Percentiles rank a stretch among this genome's conserved stretches.
Conservation (phyloP, 2,888 invertebrate species). For the Melipona beecheii region DNA sequence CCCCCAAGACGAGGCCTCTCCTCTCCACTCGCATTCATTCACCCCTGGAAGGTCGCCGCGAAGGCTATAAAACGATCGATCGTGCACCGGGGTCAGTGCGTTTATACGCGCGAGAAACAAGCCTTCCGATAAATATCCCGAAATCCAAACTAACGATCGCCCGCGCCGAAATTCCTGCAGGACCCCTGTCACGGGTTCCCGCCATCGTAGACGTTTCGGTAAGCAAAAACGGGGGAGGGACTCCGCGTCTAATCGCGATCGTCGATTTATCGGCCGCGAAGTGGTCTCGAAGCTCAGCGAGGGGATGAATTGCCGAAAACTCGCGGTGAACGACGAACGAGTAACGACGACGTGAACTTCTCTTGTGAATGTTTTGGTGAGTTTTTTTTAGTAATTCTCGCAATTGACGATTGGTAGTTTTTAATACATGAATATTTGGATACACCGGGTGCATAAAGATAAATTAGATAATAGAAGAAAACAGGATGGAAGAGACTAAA, state of each 20-base stretch:
- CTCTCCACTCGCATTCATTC: neutral
- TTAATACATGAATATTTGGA: too few species aligned
- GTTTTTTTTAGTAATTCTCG: too few species aligned
- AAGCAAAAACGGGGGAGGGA: slow-evolving; percentile 15
- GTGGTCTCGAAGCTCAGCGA: slow-evolving; percentile 29
- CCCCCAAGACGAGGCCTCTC: neutral
- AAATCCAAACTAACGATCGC: slow-evolving; percentile 27
- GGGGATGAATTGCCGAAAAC: slow-evolving; percentile 40
- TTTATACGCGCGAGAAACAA: slow-evolving; percentile 1
- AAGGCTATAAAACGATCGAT: slow-evolving; percentile 17
- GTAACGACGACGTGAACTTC: neutral
- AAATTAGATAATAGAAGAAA: too few species aligned
- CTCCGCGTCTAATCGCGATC: slow-evolving; percentile 67
- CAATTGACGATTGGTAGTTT: too few species aligned
- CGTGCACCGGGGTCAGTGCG: neutral
- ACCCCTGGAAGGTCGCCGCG: neutral
- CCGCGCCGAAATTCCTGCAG: slow-evolving; percentile 18
- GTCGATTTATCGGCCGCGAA: slow-evolving; percentile 68
- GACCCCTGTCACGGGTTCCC: slow-evolving; percentile 13
- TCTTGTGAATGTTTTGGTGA: too few species aligned
- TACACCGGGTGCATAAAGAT: too few species aligned
- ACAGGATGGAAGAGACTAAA: too few species aligned
- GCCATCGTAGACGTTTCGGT: slow-evolving; percentile 18
- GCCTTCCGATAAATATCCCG: slow-evolving; percentile 33
- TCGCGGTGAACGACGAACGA: slow-evolving; percentile 55